Evolutionary conservation across 2,888 invertebrate genomes (phyloP), one percentile per base, ranked within the genome.

Genomic region (Polyommatus iphigenia): DNA sequence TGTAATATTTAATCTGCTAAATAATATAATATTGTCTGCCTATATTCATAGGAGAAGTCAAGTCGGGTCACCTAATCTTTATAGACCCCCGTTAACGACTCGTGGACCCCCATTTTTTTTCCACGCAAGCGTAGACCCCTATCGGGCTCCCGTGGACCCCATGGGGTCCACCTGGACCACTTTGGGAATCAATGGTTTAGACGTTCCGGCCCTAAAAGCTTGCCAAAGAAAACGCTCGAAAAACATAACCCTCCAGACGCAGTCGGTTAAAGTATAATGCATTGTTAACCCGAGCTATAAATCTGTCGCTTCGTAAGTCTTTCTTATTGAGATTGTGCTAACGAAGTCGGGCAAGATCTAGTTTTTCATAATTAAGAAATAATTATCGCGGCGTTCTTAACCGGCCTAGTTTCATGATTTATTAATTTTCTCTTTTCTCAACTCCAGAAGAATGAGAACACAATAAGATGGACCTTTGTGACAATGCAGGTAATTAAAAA

Each of bases 401-500:
- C 32, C 71, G 71, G 36, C 72, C 72, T 24, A 72, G 41, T 72
- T 72, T 41, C 24, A 72, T 41, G 72, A 67, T 67, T 72, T 72
- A 72, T 72, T 72, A 72, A 36, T 36, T 72, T 36, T 41, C 10
- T 36, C 41, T 41, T 36, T 36, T 13, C 72, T 41, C 20, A n/a
- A 41, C 41, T 20, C 72, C 24, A 41, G 71, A 41, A n/a, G 72
- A 41, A 41, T 36, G 8, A n/a, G 72, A 41, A 5, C 72, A 72
- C n/a, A 41, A 41, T 41, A 72, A 41, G 20, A 41, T 71, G 8
- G 18, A 72, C 41, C n/a, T 72, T 72, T 24, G 18, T 41, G 10
- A 72, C 72, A 10, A 41, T 41, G 41, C 72, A 41, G 72, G 72
- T 72, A 72, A 72, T 72, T 72, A 72, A 72, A 72, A 72, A 71